Base-by-base conservation (phyloP, 2,888 invertebrate species). In the Epinotia demarniana region DNA sequence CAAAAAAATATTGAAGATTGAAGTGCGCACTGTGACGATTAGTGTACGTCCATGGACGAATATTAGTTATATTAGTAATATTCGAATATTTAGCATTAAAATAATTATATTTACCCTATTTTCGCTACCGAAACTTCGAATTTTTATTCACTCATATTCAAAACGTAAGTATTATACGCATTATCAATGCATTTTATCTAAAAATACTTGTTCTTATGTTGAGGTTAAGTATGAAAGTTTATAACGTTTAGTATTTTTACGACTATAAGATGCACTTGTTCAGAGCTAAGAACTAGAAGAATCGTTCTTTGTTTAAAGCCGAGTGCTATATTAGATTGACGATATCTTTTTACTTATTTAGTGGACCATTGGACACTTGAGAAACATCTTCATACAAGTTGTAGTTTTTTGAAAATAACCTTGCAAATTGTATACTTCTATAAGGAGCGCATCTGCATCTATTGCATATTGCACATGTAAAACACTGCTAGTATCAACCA, bases 261-360 rank as follows among this genome's bases (percentile, higher is more conserved):
- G 8, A 69, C 33, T 3, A 2, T 23, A 69, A 43, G 62, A 61
- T 75, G 91, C 92, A 91, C 86, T 87, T 79, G 81, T 87, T 91
- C 91, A 91, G 92, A 89, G 82, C 91, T 84, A 81, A 80, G 84
- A 83, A 87, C 83, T 78, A 71, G 57, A 73, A 90, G 87, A 66
- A 75, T 81, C 72, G 77, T 89, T 77, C 84, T 82, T 84, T 84
- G 90, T 86, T 89, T 90, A 89, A 89, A 81, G 89, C 87, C 77
- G 78, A 78, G 84, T 88, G 88, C 88, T 64, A 88, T 46, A 88
- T 79, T 77, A 85, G 23, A 16, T 43, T 23, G 73, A 70, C 72
- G 74, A 61, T 70, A 67, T 63, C 64, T 67, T 67, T 70, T 61
- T n/a, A 39, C 57, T 19, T 33, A 64, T 62, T 69, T 18, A 39